Base-by-base conservation (phyloP, 2,797 vertebrate genomes). In the Corythornis leucogaster region DNA sequence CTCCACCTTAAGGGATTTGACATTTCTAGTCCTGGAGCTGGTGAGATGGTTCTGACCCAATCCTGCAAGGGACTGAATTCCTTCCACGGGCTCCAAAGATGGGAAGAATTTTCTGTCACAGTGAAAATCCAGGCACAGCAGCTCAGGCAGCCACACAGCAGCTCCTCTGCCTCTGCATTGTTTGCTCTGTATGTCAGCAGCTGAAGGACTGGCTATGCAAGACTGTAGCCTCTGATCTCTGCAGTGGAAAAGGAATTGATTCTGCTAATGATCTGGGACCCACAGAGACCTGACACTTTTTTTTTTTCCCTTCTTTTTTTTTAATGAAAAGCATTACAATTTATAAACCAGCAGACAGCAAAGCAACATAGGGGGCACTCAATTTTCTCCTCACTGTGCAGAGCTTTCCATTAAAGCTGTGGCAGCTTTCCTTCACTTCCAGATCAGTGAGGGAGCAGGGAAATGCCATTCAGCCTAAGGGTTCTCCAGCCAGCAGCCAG, bases 281-380 rank as follows among this genome's bases (percentile, higher is more conserved):
- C 69, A 93, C 40, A 77, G 92, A 96, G 84, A 93, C 93, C 55
- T 80, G 73, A 78, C 33, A 18, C 77, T 66, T 83, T 58, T 21
- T 57, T 31, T 35, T 1, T 55, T 31, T 28, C 1, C 18, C 19
- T 16, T 14, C 12, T 53, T 71, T 30, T 68, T 94, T 95, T 92
- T 93, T 93, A 92, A 95, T 94, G 87, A 95, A 92, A 95, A 94
- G 92, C 76, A 92, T 94, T 91, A 73, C 93, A 81, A 87, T 96
- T 96, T 93, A 96, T 87, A 96, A 95, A 89, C 73, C 90, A 94
- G 86, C 69, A 85, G 89, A 87, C 67, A 94, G 93, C 80, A 96
- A 95, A 94, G 92, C 84, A 82, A 80, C 84, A 85, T n/a, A 68
- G 74, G 73, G 76, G 66, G 81, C 85, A 78, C 76, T 91, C 95